Percentiles rank a stretch among this genome's conserved stretches.
Conservation (phyloP, 2,888 invertebrate species). For the Celastrina argiolus region DNA sequence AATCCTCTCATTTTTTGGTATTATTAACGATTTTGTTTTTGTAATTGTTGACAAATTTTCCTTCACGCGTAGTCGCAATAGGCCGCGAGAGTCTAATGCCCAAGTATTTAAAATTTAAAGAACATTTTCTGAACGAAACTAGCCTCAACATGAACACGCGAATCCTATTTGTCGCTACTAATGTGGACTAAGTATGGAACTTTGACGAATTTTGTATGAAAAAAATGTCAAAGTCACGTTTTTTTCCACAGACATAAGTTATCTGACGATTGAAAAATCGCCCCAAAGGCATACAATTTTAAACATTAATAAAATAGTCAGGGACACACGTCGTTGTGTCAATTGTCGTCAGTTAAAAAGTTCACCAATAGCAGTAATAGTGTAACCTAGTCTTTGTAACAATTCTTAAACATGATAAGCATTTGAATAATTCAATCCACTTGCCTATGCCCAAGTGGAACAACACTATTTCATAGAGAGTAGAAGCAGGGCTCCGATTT, state of each 20-base stretch:
- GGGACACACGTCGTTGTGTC: not conserved
- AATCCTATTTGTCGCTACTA: not conserved
- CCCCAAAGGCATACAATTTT: no score
- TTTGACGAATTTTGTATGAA: not conserved
- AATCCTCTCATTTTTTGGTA: not conserved
- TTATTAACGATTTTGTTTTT: not conserved
- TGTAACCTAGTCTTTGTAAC: slow-evolving; percentile 1
- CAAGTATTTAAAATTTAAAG: not conserved
- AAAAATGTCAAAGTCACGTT: no score
- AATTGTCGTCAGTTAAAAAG: not conserved
- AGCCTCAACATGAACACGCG: not conserved
- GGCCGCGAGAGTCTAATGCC: not conserved
- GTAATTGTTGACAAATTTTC: not conserved
- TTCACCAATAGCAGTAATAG: not conserved
- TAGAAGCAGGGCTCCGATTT: not conserved
- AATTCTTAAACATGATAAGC: slow-evolving; percentile 4
- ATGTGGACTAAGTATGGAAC: not conserved
- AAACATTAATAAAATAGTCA: not conserved
- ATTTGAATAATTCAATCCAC: slow-evolving; percentile 1
- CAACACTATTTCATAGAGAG: not conserved
- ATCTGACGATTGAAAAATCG: no score
- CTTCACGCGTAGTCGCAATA: not conserved
- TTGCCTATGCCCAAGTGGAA: not conserved
- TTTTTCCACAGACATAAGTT: no score
- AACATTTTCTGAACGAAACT: not conserved